Evolutionary conservation across 2,888 invertebrate species (phyloP).

Genomic region (Operophtera brumata): DNA sequence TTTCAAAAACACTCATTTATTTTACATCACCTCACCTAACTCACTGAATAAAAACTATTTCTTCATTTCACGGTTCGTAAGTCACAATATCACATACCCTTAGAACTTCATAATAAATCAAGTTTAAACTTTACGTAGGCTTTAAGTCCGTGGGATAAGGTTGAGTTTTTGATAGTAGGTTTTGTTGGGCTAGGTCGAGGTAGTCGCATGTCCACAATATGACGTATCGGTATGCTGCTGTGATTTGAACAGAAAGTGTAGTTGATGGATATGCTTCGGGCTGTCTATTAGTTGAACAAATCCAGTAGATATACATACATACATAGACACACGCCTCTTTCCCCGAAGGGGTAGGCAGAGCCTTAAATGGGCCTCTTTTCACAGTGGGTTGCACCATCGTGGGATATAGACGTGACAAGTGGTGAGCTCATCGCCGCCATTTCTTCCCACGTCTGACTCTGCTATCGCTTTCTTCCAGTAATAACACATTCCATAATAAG

Average conservation of each 20-base stretch:
- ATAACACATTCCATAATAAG: too few species aligned
- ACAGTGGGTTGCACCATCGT: too few species aligned
- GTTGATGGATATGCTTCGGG: neutral
- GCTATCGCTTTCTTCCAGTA: too few species aligned
- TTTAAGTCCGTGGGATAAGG: conserved; percentile 15
- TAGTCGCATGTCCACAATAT: conserved; percentile 4
- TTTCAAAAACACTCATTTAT: neutral
- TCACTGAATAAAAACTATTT: conserved; percentile 13
- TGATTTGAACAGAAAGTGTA: neutral
- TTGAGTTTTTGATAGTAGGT: conserved; percentile 1
- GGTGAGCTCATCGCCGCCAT: too few species aligned
- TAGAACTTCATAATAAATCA: conserved; percentile 25
- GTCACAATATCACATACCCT: conserved; percentile 20
- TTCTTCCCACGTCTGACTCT: too few species aligned
- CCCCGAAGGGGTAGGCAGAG: too few species aligned
- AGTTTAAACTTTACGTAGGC: neutral
- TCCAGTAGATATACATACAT: too few species aligned
- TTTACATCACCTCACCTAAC: conserved; percentile 4
- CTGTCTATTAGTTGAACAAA: too few species aligned
- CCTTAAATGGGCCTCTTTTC: too few species aligned
- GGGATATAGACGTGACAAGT: too few species aligned
- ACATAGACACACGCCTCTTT: too few species aligned
- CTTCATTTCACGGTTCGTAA: conserved; percentile 26
- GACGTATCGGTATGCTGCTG: conserved; percentile 17
- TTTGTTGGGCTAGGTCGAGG: conserved; percentile 25